phyloP scores from a whole-genome alignment of 2,888 invertebrate genomes.

The Allolobophora icterica region DNA sequence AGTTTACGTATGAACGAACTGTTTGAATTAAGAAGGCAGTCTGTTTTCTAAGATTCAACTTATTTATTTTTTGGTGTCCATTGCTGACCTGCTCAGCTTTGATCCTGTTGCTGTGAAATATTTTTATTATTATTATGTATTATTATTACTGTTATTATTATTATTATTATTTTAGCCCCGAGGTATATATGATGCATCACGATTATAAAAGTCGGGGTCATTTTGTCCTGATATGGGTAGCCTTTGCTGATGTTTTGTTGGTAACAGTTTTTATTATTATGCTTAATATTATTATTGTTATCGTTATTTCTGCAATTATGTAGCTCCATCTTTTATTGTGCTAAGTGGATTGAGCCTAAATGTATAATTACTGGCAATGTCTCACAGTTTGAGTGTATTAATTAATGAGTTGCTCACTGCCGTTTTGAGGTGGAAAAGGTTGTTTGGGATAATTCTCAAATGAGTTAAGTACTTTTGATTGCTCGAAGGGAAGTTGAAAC shows the following conservation, averaged over 20 bases:
- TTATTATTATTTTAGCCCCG: background rate
- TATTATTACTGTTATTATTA: too few relatives aligned
- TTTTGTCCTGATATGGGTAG: too few relatives aligned
- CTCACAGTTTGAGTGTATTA: background rate
- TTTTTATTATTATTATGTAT: background rate
- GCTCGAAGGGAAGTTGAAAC: background rate
- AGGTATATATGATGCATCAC: background rate
- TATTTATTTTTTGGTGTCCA: background rate
- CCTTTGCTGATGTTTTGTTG: too few relatives aligned
- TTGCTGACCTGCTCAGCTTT: background rate
- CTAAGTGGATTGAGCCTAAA: background rate
- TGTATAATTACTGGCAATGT: background rate
- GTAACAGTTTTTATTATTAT: too few relatives aligned
- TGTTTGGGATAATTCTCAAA: background rate
- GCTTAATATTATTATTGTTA: too few relatives aligned
- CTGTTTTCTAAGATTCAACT: background rate
- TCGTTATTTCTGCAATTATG: too few relatives aligned
- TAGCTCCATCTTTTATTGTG: background rate
- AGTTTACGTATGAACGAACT: background rate
- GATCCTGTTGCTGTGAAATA: background rate
- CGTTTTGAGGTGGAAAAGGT: background rate
- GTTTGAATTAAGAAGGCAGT: background rate
- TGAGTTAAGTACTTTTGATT: background rate
- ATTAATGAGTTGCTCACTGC: background rate
- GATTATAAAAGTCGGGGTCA: background rate